Conservation (phyloP, 2,888 invertebrate species). For the Ectobius pallidus region DNA sequence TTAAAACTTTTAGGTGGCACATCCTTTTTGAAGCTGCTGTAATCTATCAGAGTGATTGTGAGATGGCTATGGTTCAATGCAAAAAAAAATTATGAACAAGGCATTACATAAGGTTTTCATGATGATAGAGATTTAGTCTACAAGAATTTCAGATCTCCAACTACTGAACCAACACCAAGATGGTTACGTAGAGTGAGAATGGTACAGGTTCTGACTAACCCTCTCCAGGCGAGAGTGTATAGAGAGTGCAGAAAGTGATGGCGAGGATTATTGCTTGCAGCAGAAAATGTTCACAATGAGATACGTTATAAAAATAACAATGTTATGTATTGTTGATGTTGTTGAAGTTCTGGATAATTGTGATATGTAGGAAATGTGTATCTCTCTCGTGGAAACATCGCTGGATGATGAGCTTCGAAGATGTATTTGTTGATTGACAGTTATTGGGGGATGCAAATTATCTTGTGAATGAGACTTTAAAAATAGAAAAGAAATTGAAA, state of each 20-base stretch:
- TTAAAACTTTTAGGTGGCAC: no score
- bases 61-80: no score
- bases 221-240: background rate
- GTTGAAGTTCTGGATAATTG: constrained; percentile 17
- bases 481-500: no score
- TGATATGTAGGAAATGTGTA: constrained; percentile 12
- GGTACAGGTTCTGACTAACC: background rate
- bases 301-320: constrained; percentile 8
- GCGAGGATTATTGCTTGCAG: background rate
- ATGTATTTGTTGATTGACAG: constrained; percentile 8
- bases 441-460: background rate
- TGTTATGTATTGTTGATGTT: constrained; percentile 20
- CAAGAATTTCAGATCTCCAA: no score
- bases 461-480: no score
- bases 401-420: constrained; percentile 2
- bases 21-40: no score
- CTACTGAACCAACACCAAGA: no score
- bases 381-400: background rate
- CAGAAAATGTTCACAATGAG: constrained; percentile 11
- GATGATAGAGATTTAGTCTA: no score
- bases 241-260: background rate
- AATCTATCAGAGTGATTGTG: no score
- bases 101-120: no score
- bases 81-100: no score
- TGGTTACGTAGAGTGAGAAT: no score